These are phyloP conservation scores for Hirtodrosophila trivittata DNA, from an alignment of 2,888 invertebrate genomes.

Conservation along the genomic window DNA sequence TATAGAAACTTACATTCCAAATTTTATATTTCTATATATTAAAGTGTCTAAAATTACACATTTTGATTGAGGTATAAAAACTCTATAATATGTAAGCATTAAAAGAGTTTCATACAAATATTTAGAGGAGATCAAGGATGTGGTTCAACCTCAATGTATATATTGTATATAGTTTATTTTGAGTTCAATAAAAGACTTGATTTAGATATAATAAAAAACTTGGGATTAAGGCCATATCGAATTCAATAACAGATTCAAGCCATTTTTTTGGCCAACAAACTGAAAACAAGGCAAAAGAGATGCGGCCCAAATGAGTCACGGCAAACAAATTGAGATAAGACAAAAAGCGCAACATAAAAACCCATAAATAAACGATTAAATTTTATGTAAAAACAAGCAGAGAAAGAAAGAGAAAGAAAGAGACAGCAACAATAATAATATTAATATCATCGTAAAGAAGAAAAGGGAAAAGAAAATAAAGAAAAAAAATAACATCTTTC, in stretches of 20 bases:
- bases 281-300: constrained; percentile 16
- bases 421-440: constrained; percentile 25
- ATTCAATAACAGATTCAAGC: not conserved
- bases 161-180: not conserved
- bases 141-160: too few species aligned
- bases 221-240: not conserved
- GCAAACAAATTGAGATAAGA: constrained; percentile 26
- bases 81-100: too few species aligned
- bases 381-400: constrained; percentile 2
- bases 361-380: constrained; percentile 45
- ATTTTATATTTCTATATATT: too few species aligned
- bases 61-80: too few species aligned
- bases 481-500: constrained; percentile 51
- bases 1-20: too few species aligned
- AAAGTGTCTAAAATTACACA: too few species aligned
- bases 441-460: not conserved
- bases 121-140: too few species aligned
- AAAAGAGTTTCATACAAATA: too few species aligned
- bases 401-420: constrained; percentile 4
- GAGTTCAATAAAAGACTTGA: not conserved
- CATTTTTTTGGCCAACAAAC: constrained; percentile 6
- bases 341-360: constrained; percentile 52
- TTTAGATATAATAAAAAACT: too few species aligned
- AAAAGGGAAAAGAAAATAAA: constrained; percentile 7
- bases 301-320: constrained; percentile 37